Conservation (phyloP, 2,797 vertebrate genomes). For the Syngnathus rostellatus region DNA sequence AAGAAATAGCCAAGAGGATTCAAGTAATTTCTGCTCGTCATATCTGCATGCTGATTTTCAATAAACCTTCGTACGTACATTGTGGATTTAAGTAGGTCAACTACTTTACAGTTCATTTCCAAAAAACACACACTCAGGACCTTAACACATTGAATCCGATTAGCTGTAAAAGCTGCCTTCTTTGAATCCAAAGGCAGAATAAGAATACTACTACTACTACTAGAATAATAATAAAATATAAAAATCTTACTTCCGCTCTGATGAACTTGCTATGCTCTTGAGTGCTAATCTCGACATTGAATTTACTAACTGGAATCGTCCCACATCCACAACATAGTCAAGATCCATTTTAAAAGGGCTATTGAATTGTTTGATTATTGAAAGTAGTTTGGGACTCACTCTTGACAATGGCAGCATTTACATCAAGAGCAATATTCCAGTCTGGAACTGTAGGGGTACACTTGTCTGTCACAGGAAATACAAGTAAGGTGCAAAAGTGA, state of each 20-base stretch:
- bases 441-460: not conserved
- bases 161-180: constrained; percentile 3
- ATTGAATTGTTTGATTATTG: constrained; percentile 1
- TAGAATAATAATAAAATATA: not conserved
- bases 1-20: not conserved
- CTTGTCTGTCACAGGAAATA: not conserved
- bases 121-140: constrained; percentile 5
- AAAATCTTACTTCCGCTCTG: constrained; percentile 6
- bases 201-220: constrained; percentile 6
- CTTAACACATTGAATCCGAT: constrained; percentile 4
- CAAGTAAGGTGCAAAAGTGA: too few relatives aligned
- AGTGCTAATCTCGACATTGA: constrained; percentile 31
- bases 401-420: not conserved
- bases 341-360: not conserved
- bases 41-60: constrained; percentile 46
- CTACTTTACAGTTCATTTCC: not conserved
- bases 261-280: constrained; percentile 10
- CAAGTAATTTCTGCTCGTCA: constrained; percentile 16
- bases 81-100: constrained; percentile 52
- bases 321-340: constrained; percentile 39
- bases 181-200: constrained; percentile 10
- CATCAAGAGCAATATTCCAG: not conserved
- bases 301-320: constrained; percentile 42
- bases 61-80: constrained; percentile 51
- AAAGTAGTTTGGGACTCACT: not conserved